Evolutionary conservation across 2,888 invertebrate species (phyloP), one percentile per base, ranked within the genome.

Genomic region (Dryobotodes eremita): DNA sequence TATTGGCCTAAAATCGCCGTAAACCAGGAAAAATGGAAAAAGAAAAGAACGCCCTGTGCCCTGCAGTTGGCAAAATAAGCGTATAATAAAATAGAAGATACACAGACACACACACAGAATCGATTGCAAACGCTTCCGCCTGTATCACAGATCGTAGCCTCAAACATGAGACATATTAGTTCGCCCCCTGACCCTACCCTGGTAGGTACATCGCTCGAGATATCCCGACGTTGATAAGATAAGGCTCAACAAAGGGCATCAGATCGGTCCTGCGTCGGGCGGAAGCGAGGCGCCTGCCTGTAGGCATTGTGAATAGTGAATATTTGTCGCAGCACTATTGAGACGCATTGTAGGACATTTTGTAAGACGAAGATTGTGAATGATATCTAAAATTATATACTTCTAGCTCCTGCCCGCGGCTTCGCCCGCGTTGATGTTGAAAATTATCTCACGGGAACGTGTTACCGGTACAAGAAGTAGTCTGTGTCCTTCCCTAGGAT

Each of bases 91-190:
- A 61, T 26, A 8, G 11, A 36, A 20, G 10, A 36, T 20, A 62
- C 20, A 62, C 36, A 62, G 20, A 23, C 36, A 23, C 23, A 23
- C 23, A 62, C 23, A 62, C 3, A 62, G 31, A 20, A 20, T 10
- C 11, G 62, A 62, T 62, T 13, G 66, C 46, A 66, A 66, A 31
- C 48, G 73, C 50, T 69, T 36, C 15, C 31, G 13, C 31, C 48
- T 66, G 31, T 5, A 68, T 17, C 31, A n/a, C 23, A 68, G 69
- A 36, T n/a, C 48, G 48, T 26, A 71, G 17, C 31, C 36, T 50
- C 48, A n/a, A 31, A 68, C 31, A 50, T 36, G 23, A 50, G 72
- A 72, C 72, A 50, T 72, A 68, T 69, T 72, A 72, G 36, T 11
- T 48, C n/a, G 48, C 68, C n/a, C n/a, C 23, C 64, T 72, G 66